Conservation (phyloP, 2,797 vertebrate species). For the Alauda arvensis region DNA sequence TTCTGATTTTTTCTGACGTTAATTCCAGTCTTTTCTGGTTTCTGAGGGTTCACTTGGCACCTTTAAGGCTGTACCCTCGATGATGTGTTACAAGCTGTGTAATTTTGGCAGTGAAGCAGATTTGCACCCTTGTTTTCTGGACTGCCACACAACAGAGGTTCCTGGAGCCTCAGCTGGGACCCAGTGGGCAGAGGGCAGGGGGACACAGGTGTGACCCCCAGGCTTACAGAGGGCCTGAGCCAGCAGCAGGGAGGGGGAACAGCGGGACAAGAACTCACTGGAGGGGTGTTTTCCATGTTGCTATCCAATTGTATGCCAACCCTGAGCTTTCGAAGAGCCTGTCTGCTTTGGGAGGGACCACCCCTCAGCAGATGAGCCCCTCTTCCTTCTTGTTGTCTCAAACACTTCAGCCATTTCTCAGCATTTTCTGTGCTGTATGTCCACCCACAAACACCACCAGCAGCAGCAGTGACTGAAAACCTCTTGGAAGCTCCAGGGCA, state of each 20-base stretch:
- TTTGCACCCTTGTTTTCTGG: not conserved
- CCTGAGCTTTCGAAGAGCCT: not conserved
- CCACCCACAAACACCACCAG: not conserved
- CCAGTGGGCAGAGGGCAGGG: fast-evolving
- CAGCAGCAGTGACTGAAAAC: not conserved
- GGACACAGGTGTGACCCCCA: not conserved
- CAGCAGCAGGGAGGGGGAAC: not conserved
- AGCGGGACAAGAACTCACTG: fast-evolving
- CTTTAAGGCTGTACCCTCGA: not conserved
- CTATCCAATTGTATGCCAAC: fast-evolving
- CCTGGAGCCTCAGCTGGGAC: not conserved
- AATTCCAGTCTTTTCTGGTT: not conserved
- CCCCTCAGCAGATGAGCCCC: not conserved
- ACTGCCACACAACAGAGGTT: not conserved
- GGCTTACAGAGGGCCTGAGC: not conserved
- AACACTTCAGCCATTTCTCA: not conserved
- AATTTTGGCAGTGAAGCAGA: not conserved
- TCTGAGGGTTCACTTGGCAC: not conserved
- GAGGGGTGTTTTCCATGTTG: not conserved
- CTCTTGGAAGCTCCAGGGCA: not conserved
- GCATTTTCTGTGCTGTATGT: not conserved
- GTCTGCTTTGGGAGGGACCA: not conserved
- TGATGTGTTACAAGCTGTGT: fast-evolving
- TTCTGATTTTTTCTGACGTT: not conserved
- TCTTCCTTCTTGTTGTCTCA: not conserved